A percentile compares a stretch with the other conserved stretches of the same genome.
phyloP scores from a whole-genome alignment of 2,888 invertebrate genomes.

The Agrypnus murinus region DNA sequence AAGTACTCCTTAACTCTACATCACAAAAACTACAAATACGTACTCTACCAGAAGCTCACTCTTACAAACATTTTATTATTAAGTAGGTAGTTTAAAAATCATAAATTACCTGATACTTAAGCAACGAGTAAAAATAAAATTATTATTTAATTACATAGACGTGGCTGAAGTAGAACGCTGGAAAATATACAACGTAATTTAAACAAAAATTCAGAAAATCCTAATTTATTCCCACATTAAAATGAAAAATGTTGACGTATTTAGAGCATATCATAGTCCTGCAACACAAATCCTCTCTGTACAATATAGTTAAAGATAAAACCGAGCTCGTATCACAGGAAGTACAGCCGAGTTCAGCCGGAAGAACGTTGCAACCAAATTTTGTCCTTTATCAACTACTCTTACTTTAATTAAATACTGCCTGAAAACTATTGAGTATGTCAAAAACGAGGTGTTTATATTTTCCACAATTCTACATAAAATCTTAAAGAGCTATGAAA shows the following conservation, averaged over 20 bases:
- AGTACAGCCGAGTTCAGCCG: conserved; percentile 34
- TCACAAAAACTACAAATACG: neutral
- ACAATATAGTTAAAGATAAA: conserved; percentile 21
- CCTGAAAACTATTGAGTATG: no score
- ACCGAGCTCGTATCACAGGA: conserved; percentile 30
- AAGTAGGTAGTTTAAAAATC: no score
- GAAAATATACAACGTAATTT: no score
- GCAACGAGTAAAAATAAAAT: no score
- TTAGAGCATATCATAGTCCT: conserved; percentile 12
- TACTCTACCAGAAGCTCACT: no score
- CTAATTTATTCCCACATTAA: conserved; percentile 15
- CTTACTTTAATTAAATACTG: conserved; percentile 4
- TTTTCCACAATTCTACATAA: no score
- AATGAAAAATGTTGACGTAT: conserved; percentile 20
- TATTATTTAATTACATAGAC: no score
- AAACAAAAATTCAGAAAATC: neutral
- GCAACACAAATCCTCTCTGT: conserved; percentile 5
- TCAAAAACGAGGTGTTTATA: no score
- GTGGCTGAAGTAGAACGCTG: no score
- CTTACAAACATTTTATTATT: no score
- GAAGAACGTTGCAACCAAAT: conserved; percentile 30
- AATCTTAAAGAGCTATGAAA: no score
- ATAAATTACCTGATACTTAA: no score
- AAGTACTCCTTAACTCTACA: neutral
- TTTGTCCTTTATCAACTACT: conserved; percentile 28